Percentiles rank a stretch among this genome's conserved stretches.
phyloP scores from a whole-genome alignment of 2,113 vertebrate species.

The Platysteira castanea region DNA sequence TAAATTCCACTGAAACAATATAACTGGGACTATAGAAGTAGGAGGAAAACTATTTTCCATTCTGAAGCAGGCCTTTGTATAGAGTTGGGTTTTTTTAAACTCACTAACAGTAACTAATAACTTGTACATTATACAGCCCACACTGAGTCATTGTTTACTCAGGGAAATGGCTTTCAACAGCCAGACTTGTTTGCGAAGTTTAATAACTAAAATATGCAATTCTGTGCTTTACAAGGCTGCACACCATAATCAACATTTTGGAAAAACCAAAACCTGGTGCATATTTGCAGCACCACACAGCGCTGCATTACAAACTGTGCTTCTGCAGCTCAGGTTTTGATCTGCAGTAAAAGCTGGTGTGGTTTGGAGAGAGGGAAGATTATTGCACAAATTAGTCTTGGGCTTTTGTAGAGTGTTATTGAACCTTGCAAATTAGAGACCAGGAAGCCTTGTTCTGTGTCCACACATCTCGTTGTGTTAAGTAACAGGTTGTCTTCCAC shows the following conservation, averaged over 20 bases:
- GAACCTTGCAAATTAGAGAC: background rate
- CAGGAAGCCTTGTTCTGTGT: background rate
- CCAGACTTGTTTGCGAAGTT: slow-evolving; percentile 46
- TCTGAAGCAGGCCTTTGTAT: slow-evolving; percentile 39
- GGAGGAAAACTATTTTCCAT: slow-evolving; percentile 44
- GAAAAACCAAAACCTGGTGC: background rate
- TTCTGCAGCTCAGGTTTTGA: background rate
- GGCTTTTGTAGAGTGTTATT: background rate
- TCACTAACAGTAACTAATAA: slow-evolving; percentile 46
- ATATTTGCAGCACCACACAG: background rate
- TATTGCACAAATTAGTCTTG: background rate
- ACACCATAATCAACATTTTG: background rate
- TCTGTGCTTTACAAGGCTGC: background rate
- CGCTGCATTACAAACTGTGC: background rate
- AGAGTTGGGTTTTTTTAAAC: slow-evolving; percentile 1
- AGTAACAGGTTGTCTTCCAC: slow-evolving; percentile 16
- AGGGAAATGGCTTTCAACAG: slow-evolving; percentile 50
- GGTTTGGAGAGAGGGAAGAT: background rate
- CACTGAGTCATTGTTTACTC: slow-evolving; percentile 56
- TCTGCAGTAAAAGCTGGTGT: background rate
- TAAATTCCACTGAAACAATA: slow-evolving; percentile 18
- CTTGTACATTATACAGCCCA: slow-evolving; percentile 30
- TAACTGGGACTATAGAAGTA: background rate
- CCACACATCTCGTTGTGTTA: background rate
- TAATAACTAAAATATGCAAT: slow-evolving; percentile 28